These are phyloP conservation scores for Drosophila anomalata DNA, from an alignment of 2,888 invertebrate species.

Conservation along the genomic window DNA sequence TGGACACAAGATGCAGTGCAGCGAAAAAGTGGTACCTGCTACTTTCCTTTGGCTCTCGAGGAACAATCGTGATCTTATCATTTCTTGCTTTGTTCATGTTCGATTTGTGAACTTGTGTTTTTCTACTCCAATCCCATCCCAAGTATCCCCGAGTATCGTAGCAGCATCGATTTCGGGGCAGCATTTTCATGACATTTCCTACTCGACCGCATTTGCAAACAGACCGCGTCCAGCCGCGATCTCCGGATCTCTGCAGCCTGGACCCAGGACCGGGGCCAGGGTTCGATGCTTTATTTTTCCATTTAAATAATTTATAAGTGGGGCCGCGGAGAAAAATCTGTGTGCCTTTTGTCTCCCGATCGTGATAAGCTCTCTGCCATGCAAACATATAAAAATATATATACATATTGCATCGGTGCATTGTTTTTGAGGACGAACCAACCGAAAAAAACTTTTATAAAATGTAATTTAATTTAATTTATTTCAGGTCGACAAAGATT, in stretches of 20 bases:
- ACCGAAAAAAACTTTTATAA: constrained; percentile 39
- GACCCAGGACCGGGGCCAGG: neutral
- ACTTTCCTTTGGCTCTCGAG: constrained; percentile 40
- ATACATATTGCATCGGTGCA: constrained; percentile 11
- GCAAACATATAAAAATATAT: constrained; percentile 18
- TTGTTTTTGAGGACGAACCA: constrained; percentile 31
- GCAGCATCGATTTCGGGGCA: constrained; percentile 23
- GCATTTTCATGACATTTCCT: constrained; percentile 70
- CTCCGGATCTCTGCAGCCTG: neutral
- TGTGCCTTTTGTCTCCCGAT: constrained; percentile 60
- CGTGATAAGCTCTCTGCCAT: constrained; percentile 64
- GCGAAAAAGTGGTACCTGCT: constrained; percentile 64
- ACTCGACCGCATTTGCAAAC: constrained; percentile 72
- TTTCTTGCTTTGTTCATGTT: constrained; percentile 74
- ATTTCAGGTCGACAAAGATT: constrained; percentile 60
- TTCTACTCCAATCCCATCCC: constrained; percentile 35
- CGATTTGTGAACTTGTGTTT: constrained; percentile 78
- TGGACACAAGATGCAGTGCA: constrained; percentile 64
- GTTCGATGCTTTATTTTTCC: constrained; percentile 64
- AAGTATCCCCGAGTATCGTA: constrained; percentile 15
- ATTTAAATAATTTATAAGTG: constrained; percentile 75
- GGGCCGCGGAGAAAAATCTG: constrained; percentile 53
- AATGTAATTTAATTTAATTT: constrained; percentile 69
- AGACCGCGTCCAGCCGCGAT: constrained; percentile 67
- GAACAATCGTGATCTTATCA: constrained; percentile 75